A percentile compares a stretch with the other conserved stretches of the same genome.
phyloP scores from a whole-genome alignment of 2,113 vertebrate genomes.

The Oncorhynchus nerka region DNA sequence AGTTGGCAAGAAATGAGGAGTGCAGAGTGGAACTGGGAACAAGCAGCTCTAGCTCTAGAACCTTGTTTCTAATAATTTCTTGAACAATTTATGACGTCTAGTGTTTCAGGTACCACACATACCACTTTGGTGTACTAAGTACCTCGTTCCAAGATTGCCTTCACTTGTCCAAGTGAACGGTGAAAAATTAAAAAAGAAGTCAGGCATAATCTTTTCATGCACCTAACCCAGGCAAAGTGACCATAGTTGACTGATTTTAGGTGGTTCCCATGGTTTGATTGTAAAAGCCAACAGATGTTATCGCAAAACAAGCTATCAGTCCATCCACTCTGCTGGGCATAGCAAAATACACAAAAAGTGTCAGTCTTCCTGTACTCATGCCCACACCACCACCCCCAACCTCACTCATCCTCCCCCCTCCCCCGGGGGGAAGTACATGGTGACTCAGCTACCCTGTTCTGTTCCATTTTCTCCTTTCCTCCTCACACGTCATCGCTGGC shows the following conservation, averaged over 20 bases:
- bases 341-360: conserved; percentile 24
- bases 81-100: conserved; percentile 7
- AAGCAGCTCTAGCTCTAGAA: conserved; percentile 28
- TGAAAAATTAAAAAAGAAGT: conserved; percentile 5
- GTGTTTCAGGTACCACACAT: conserved; percentile 30
- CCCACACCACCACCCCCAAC: background rate
- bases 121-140: conserved; percentile 23
- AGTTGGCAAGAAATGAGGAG: background rate
- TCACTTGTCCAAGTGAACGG: conserved; percentile 22
- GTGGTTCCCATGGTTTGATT: conserved; percentile 13
- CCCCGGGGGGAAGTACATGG: background rate
- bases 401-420: background rate
- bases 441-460: background rate
- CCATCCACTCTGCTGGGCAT: conserved; percentile 8
- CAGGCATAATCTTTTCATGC: conserved; percentile 2
- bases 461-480: background rate
- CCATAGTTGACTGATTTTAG: background rate
- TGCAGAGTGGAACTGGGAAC: conserved; percentile 3
- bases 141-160: conserved; percentile 28
- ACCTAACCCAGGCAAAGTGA: background rate
- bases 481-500: conserved; percentile 44
- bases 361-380: conserved; percentile 44
- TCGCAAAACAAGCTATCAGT: background rate
- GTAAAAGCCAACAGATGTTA: conserved; percentile 26
- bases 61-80: conserved; percentile 31